Evolutionary conservation across 1,140 invertebrate genomes (phyloP).

Genomic region (Drosophila pandora): DNA sequence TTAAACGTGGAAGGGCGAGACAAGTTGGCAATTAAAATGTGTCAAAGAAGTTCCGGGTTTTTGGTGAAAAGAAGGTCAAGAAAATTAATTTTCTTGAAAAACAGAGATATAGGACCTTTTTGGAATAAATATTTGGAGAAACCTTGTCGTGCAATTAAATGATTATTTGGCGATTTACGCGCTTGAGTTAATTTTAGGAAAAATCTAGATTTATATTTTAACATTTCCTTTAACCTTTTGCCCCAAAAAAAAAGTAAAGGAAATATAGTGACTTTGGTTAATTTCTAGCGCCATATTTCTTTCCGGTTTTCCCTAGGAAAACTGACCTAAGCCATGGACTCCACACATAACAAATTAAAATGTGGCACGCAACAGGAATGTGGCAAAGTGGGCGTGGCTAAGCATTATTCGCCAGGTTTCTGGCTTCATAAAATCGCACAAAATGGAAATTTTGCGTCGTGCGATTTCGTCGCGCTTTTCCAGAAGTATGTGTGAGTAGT

Average conservation of each 20-base stretch:
- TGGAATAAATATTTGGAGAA: no score
- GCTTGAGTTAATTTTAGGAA: background rate
- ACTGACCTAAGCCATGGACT: slow-evolving; percentile 6
- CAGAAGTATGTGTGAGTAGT: slow-evolving; percentile 2
- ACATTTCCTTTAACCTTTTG: slow-evolving; percentile 1
- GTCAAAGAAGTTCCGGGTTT: background rate
- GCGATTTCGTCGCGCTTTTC: slow-evolving; percentile 11
- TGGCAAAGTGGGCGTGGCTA: slow-evolving; percentile 1
- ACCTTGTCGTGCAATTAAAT: background rate
- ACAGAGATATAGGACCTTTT: no score
- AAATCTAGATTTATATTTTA: background rate
- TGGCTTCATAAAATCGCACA: slow-evolving; percentile 19
- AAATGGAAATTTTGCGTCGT: slow-evolving; percentile 54
- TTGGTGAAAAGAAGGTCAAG: background rate
- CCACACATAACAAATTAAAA: slow-evolving; percentile 67
- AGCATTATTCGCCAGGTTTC: slow-evolving; percentile 14
- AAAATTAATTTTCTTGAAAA: background rate
- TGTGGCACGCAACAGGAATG: slow-evolving; percentile 55
- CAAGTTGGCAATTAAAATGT: slow-evolving; percentile 5
- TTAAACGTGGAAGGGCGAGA: background rate
- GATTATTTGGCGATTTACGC: background rate
- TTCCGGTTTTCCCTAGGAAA: slow-evolving; percentile 1
- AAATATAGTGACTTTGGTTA: slow-evolving; percentile 11
- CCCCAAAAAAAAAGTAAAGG: no score
- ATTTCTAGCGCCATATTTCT: slow-evolving; percentile 33